Percentiles rank a stretch among this genome's conserved stretches.
These are phyloP conservation scores for Luffia ferchaultella DNA, from an alignment of 2,888 invertebrate species.

Conservation along the genomic window DNA sequence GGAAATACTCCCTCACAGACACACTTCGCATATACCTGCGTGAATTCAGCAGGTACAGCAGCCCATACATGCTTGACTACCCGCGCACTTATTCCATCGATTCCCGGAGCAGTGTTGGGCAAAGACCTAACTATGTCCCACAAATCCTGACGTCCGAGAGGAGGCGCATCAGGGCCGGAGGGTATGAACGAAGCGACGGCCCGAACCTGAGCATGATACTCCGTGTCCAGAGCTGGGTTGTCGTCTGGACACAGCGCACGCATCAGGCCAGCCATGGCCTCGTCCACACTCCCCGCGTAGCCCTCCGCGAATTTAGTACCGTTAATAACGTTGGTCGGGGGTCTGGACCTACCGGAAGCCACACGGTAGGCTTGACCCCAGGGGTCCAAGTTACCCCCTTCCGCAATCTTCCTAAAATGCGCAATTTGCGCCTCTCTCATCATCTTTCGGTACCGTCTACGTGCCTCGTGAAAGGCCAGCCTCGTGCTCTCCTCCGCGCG, in stretches of 20 bases:
- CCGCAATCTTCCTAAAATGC: conserved; percentile 6
- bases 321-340: conserved; percentile 13
- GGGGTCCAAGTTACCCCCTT: conserved; percentile 12
- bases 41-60: neutral
- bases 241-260: conserved; percentile 21
- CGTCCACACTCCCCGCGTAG: conserved; percentile 5
- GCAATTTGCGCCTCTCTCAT: conserved; percentile 9
- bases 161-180: conserved; percentile 11
- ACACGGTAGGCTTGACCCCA: conserved; percentile 17
- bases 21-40: neutral
- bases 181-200: conserved; percentile 15
- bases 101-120: conserved; percentile 7
- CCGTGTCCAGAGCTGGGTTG: conserved; percentile 8
- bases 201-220: conserved; percentile 17
- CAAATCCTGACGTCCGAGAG: conserved; percentile 4
- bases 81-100: conserved; percentile 3
- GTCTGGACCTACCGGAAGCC: conserved; percentile 14
- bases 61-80: conserved; percentile 2
- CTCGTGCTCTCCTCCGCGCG: neutral
- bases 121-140: neutral
- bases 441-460: conserved; percentile 6
- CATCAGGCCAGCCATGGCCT: conserved; percentile 15
- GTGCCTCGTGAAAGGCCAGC: neutral
- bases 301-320: conserved; percentile 15
- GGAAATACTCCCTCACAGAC: conserved; percentile 3